A percentile compares a stretch with the other conserved stretches of the same genome.
These are phyloP conservation scores for Leptopterna dolabrata DNA, from an alignment of 2,888 invertebrate genomes.

Conservation along the genomic window DNA sequence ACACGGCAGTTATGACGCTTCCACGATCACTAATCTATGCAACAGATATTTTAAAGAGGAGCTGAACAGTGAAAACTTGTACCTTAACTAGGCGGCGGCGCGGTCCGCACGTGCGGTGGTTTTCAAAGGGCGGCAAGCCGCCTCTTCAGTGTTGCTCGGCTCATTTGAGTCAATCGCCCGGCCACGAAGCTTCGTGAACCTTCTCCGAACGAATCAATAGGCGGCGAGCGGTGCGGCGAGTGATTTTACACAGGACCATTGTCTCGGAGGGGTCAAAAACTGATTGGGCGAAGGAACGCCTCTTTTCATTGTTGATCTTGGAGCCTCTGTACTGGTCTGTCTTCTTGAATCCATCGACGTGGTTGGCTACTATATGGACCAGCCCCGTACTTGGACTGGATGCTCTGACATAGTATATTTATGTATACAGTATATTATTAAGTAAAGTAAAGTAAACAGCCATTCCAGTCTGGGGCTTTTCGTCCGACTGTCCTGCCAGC, in stretches of 20 bases:
- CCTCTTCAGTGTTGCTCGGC: neutral
- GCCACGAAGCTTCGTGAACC: neutral
- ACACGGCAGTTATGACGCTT: slow-evolving; percentile 8
- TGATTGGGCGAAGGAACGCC: neutral
- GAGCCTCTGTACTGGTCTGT: too few relatives aligned
- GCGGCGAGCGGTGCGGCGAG: neutral
- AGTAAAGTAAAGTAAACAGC: too few relatives aligned
- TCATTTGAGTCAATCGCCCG: slow-evolving; percentile 15
- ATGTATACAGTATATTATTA: too few relatives aligned
- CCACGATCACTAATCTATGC: slow-evolving; percentile 41
- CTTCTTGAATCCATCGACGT: too few relatives aligned
- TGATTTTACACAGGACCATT: neutral
- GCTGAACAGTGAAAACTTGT: neutral
- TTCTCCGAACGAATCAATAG: neutral
- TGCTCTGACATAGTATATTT: too few relatives aligned
- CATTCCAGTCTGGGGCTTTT: too few relatives aligned
- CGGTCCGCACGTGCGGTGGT: slow-evolving; percentile 12
- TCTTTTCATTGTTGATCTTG: too few relatives aligned
- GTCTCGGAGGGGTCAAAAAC: neutral
- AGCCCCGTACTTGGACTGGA: too few relatives aligned
- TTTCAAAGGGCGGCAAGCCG: neutral
- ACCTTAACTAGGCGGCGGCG: neutral
- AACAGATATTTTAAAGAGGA: slow-evolving; percentile 49
- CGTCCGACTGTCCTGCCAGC: too few relatives aligned
- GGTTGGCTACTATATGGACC: too few relatives aligned